Evolutionary conservation across 1,140 invertebrate genomes (phyloP).

Genomic region (Drosophila ercepeae): DNA sequence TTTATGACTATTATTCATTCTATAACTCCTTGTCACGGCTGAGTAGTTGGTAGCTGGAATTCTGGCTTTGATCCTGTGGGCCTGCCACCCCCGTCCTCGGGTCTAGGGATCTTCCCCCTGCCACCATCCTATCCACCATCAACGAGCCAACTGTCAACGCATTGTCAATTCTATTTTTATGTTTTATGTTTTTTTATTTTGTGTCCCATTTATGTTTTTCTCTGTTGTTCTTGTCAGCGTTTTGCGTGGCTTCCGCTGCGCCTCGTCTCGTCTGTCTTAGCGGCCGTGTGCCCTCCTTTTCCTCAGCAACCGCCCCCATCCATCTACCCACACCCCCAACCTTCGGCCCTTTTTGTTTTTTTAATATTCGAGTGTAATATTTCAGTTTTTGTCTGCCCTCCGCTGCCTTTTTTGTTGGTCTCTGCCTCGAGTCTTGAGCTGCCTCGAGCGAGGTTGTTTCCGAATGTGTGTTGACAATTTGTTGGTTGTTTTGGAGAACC

Average conservation of each 20-base stretch:
- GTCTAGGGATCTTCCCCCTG: neutral
- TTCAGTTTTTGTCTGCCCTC: conserved; percentile 56
- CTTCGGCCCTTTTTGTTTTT: conserved; percentile 38
- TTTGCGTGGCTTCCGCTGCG: conserved; percentile 70
- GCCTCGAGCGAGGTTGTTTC: conserved; percentile 24
- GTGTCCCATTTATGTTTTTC: conserved; percentile 57
- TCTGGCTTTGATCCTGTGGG: conserved; percentile 39
- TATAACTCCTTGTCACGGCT: neutral
- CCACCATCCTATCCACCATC: conserved; percentile 19
- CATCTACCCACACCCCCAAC: neutral
- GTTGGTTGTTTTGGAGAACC: conserved; percentile 67
- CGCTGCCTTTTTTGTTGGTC: conserved; percentile 25
- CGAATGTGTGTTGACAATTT: conserved; percentile 72
- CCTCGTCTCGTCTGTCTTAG: conserved; percentile 41
- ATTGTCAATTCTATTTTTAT: conserved; percentile 80
- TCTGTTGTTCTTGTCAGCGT: conserved; percentile 27
- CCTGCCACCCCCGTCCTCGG: neutral
- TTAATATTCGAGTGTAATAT: conserved; percentile 78
- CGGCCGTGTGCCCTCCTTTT: conserved; percentile 2
- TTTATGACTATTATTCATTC: neutral
- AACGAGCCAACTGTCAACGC: conserved; percentile 67
- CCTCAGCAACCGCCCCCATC: neutral
- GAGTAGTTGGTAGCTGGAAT: conserved; percentile 12
- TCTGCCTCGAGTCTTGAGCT: conserved; percentile 21
- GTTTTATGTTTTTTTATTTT: conserved; percentile 68